Conservation (phyloP, 2,113 vertebrate species). For the Pangasianodon gigas region DNA sequence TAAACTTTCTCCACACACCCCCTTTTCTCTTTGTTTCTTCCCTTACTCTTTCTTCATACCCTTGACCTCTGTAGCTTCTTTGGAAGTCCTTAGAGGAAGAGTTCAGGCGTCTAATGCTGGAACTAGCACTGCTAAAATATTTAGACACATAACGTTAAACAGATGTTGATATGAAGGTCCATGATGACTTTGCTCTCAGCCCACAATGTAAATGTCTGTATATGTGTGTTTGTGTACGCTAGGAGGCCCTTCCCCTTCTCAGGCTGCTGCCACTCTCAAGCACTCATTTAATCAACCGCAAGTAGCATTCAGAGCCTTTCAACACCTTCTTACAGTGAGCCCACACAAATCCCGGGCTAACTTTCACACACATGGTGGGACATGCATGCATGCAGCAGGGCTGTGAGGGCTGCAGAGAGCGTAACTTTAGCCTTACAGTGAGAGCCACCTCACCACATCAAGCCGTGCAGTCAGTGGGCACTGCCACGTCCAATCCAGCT, state of each 20-base stretch:
- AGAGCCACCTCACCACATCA: constrained; percentile 56
- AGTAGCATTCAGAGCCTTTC: constrained; percentile 49
- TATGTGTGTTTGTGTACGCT: constrained; percentile 60
- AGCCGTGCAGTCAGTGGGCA: constrained; percentile 51
- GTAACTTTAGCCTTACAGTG: constrained; percentile 54
- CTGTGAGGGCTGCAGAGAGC: constrained; percentile 27
- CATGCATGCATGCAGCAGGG: constrained; percentile 23
- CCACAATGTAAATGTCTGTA: constrained; percentile 50
- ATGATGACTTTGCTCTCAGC: constrained; percentile 44
- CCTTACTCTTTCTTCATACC: not conserved
- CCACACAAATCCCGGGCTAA: constrained; percentile 46
- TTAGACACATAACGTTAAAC: constrained; percentile 64
- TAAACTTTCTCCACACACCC: not conserved
- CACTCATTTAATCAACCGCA: constrained; percentile 53
- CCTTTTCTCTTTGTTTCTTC: constrained; percentile 14
- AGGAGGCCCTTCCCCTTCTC: constrained; percentile 50
- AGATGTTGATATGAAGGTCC: constrained; percentile 61
- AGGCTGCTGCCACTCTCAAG: constrained; percentile 7
- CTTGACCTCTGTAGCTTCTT: constrained; percentile 17
- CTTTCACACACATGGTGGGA: constrained; percentile 49
- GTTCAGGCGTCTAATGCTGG: not conserved
- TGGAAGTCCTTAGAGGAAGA: not conserved
- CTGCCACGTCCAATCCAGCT: constrained; percentile 53
- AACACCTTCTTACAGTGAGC: constrained; percentile 55
- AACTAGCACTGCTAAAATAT: constrained; percentile 60